phyloP scores from a whole-genome alignment of 2,113 vertebrate species.

The Ptyas mucosa region DNA sequence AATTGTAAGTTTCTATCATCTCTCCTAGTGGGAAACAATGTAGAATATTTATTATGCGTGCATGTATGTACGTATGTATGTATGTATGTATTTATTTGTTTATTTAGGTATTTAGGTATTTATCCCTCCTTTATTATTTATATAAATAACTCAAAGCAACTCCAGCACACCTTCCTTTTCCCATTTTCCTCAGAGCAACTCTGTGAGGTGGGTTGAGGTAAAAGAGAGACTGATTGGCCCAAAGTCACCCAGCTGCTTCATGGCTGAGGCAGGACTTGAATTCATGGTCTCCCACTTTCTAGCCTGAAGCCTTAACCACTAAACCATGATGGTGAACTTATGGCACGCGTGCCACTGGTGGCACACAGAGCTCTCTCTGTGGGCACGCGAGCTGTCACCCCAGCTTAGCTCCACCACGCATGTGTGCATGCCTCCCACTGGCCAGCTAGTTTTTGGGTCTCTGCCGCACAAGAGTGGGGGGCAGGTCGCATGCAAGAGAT shows the following conservation, averaged over 20 bases:
- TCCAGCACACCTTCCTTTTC: not conserved
- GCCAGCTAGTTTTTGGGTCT: too few species aligned
- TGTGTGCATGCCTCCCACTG: too few species aligned
- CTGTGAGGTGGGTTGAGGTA: not conserved
- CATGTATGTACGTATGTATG: too few species aligned
- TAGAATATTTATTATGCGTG: conserved; percentile 46
- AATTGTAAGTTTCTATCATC: conserved; percentile 66
- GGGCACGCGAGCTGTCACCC: too few species aligned
- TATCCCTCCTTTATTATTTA: not conserved
- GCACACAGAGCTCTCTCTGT: too few species aligned
- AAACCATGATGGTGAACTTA: too few species aligned
- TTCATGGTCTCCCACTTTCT: not conserved
- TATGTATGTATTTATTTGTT: too few species aligned
- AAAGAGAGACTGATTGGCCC: not conserved
- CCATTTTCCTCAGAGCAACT: not conserved
- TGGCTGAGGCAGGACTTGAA: not conserved
- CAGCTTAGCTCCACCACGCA: too few species aligned
- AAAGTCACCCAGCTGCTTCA: not conserved
- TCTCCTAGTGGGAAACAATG: conserved; percentile 65
- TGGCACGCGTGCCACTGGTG: too few species aligned
- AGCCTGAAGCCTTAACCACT: not conserved
- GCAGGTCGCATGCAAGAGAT: too few species aligned
- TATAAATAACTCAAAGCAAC: not conserved
- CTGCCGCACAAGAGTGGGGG: too few species aligned
- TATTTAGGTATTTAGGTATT: too few species aligned